These are phyloP conservation scores for Rhabdornis inornatus DNA, from an alignment of 2,113 vertebrate genomes.

Conservation along the genomic window DNA sequence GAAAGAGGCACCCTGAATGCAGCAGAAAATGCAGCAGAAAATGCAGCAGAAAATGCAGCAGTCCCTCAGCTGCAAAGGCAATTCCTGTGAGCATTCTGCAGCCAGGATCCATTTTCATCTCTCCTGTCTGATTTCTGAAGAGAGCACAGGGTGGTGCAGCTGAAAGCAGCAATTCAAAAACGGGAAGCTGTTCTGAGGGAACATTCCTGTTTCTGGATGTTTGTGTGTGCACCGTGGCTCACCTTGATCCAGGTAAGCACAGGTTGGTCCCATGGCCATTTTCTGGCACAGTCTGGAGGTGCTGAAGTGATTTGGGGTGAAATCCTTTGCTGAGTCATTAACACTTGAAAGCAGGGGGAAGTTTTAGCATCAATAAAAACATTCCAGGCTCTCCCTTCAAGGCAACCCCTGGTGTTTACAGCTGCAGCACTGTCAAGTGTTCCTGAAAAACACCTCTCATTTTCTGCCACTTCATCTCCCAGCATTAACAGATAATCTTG, in stretches of 20 bases:
- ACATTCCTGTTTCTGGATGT: rapidly evolving
- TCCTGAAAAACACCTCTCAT: background rate
- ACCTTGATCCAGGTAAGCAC: background rate
- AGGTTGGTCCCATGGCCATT: background rate
- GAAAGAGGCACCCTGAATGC: background rate
- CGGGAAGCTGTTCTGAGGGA: background rate
- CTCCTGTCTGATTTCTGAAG: background rate
- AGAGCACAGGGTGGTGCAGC: background rate
- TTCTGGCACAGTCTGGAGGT: background rate
- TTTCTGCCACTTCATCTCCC: background rate
- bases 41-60: background rate
- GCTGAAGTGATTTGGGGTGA: background rate
- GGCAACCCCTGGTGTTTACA: background rate
- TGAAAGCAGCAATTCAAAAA: background rate
- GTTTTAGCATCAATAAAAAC: background rate
- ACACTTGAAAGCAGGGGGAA: background rate
- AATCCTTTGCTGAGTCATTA: background rate
- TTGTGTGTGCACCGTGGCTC: background rate
- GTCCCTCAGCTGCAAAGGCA: background rate
- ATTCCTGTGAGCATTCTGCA: background rate
- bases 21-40: background rate
- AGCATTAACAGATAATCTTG: background rate
- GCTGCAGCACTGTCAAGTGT: background rate
- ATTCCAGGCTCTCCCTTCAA: background rate
- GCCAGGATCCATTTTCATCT: background rate